Conservation (phyloP, 2,797 vertebrate species). For the Sebastes cheni region DNA sequence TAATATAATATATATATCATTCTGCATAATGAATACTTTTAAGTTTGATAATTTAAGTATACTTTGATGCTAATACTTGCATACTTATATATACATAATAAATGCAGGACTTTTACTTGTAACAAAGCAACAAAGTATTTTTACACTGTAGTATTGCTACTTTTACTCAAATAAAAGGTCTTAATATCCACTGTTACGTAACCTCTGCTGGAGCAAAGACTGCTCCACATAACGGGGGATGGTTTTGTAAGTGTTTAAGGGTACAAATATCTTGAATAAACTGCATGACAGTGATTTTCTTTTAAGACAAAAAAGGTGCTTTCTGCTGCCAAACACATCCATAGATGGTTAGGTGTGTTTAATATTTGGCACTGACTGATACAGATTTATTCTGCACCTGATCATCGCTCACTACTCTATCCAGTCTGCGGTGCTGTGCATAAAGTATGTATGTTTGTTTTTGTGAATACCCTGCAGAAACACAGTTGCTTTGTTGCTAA, state of each 20-base stretch:
- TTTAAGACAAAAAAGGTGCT: not conserved
- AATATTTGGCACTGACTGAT: not conserved
- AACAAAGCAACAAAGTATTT: no score
- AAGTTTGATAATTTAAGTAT: no score
- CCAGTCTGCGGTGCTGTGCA: not conserved
- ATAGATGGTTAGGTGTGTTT: not conserved
- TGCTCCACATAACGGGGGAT: not conserved
- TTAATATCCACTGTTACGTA: not conserved
- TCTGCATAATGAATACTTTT: no score
- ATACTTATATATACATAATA: no score
- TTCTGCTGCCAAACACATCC: not conserved
- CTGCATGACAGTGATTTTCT: not conserved
- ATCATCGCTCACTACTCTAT: not conserved
- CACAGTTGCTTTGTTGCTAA: not conserved
- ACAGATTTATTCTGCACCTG: not conserved
- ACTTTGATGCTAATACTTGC: no score
- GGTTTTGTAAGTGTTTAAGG: not conserved
- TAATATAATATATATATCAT: no score
- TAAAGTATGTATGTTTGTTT: not conserved
- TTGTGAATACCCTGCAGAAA: slow-evolving; percentile 4
- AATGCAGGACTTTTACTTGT: no score
- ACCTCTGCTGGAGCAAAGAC: not conserved
- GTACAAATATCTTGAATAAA: not conserved
- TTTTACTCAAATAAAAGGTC: no score
- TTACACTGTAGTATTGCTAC: no score